These are phyloP conservation scores for Helicoverpa armigera DNA, from an alignment of 1,140 invertebrate species.

Conservation along the genomic window DNA sequence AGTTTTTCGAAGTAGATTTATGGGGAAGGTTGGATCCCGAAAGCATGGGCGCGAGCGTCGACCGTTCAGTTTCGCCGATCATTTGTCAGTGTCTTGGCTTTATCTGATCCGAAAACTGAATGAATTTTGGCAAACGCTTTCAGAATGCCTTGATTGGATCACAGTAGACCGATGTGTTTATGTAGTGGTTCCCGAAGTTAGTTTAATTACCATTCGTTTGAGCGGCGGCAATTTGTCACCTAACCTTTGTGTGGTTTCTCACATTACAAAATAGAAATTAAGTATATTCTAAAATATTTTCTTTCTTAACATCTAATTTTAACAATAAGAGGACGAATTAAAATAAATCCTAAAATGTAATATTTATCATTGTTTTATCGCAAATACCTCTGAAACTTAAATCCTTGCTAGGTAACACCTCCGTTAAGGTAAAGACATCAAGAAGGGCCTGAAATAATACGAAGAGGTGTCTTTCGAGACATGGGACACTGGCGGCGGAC, in stretches of 20 bases:
- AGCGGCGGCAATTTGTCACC: not conserved
- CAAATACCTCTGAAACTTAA: no score
- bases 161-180: slow-evolving; percentile 21
- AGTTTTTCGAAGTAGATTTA: slow-evolving; percentile 68
- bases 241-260: not conserved
- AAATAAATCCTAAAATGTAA: no score
- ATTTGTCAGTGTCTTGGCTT: slow-evolving; percentile 64
- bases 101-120: slow-evolving; percentile 67
- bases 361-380: no score
- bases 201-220: not conserved
- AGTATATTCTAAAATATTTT: no score
- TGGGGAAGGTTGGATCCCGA: slow-evolving; percentile 56
- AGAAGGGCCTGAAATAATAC: slow-evolving; percentile 15
- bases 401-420: not conserved
- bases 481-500: slow-evolving; percentile 7
- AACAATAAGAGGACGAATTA: no score
- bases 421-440: not conserved
- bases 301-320: no score
- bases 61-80: slow-evolving; percentile 58
- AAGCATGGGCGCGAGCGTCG: slow-evolving; percentile 56
- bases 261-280: not conserved
- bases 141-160: slow-evolving; percentile 30
- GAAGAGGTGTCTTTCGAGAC: slow-evolving; percentile 1
- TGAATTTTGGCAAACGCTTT: slow-evolving; percentile 58
- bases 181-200: not conserved